A percentile compares a stretch with the other conserved stretches of the same genome.
Conservation (phyloP, 2,888 invertebrate species). For the Nymphalis polychloros region DNA sequence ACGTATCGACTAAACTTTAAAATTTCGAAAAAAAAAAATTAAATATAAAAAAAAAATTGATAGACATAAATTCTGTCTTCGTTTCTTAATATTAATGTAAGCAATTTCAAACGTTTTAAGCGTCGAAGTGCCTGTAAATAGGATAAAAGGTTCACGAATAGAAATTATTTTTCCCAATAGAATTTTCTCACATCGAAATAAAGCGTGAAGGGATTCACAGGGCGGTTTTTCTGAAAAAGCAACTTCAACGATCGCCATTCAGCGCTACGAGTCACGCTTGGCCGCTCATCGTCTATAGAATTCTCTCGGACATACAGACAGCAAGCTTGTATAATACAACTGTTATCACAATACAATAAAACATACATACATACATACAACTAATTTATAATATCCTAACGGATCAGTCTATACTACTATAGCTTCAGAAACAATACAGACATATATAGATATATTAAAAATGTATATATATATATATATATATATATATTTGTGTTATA, state of each 20-base stretch:
- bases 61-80: background rate
- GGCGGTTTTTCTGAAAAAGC: constrained; percentile 34
- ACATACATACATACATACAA: background rate
- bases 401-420: too few relatives aligned
- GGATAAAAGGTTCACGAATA: constrained; percentile 58
- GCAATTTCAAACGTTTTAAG: constrained; percentile 43
- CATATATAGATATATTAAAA: too few relatives aligned
- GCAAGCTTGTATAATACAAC: background rate
- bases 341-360: background rate
- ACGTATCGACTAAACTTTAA: too few relatives aligned
- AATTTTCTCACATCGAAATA: constrained; percentile 65
- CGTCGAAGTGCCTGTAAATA: constrained; percentile 49
- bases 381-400: too few relatives aligned
- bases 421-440: too few relatives aligned
- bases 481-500: too few relatives aligned
- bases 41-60: background rate
- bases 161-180: constrained; percentile 69
- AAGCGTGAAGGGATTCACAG: constrained; percentile 48
- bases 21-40: background rate
- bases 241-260: constrained; percentile 36
- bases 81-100: constrained; percentile 34
- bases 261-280: constrained; percentile 34
- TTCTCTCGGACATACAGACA: constrained; percentile 23
- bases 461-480: too few relatives aligned
- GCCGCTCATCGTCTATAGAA: constrained; percentile 31